Evolutionary conservation across 2,797 vertebrate genomes (phyloP), one percentile per base, ranked within the genome.

Genomic region (Chelonia mydas): DNA sequence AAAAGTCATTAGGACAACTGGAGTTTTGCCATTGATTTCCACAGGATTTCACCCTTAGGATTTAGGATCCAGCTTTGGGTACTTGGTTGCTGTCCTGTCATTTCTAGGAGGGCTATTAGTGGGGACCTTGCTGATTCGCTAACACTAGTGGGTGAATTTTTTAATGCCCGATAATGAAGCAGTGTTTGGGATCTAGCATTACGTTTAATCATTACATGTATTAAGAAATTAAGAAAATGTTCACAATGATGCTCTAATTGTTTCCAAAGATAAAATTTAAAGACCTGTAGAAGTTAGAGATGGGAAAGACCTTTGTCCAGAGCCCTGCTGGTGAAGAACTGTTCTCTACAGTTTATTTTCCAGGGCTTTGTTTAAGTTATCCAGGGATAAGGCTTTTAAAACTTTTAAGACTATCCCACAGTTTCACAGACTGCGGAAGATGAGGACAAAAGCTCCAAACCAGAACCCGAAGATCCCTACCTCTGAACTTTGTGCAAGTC

Each of bases 391-490:
- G 41, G 92, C 0, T 92, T 59, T 91, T 89, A 59, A 78, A 28
- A 89, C 77, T 51, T 53, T 27, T 86, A 86, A 91, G 90, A 90
- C 68, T 91, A 89, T 96, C 74, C 1, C 59, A 81, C 83, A 68
- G 78, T 76, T 96, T 90, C 74, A 96, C 53, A 0, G 68, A 92
- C 84, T 28, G 72, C 74, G 81, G 92, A 6, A 25, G 89, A 96
- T 91, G 91, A 84, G 87, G 93, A 92, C 27, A 89, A 85, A 95
- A 96, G 87, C 27, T 92, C 5, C 90, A 80, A 80, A 92, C 88
- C 59, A 87, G 88, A 97, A 89, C 59, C 84, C 33, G 80, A 0
- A 1, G 12, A 25, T 31, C 41, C 72, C 53, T 9, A 54, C 41
- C 86, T 89, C 90, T 51, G 10, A 65, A 59, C 0, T 51, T 82